These are phyloP conservation scores for Dascillus cervinus DNA, from an alignment of 2,888 invertebrate species.

Conservation along the genomic window DNA sequence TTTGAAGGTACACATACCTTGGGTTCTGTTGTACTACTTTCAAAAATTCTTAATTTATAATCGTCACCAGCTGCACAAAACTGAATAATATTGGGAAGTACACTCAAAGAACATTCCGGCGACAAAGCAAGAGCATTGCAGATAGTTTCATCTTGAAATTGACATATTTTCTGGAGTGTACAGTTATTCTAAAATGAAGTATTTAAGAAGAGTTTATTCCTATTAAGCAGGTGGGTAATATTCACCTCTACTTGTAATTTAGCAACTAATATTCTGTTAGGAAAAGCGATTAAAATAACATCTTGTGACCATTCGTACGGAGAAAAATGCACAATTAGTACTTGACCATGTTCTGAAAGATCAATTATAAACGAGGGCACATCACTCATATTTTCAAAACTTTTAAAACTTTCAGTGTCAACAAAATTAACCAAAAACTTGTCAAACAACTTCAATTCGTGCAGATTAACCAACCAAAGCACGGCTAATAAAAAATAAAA, in stretches of 20 bases:
- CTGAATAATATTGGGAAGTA: conserved; percentile 50
- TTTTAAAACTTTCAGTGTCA: too few species aligned
- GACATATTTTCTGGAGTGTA: too few species aligned
- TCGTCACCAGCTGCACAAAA: conserved; percentile 51
- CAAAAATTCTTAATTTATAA: conserved; percentile 49
- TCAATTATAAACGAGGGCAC: conserved; percentile 42
- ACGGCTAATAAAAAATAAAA: too few species aligned
- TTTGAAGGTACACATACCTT: conserved; percentile 34
- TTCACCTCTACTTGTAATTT: conserved; percentile 51
- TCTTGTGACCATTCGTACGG: conserved; percentile 59
- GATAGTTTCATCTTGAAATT: too few species aligned
- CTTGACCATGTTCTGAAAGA: conserved; percentile 45
- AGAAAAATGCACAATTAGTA: conserved; percentile 52
- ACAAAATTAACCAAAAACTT: too few species aligned
- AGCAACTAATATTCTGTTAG: conserved; percentile 50
- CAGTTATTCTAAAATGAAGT: too few species aligned
- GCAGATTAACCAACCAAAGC: too few species aligned
- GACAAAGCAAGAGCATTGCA: conserved; percentile 53
- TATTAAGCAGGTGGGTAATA: too few species aligned
- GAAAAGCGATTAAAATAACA: conserved; percentile 52
- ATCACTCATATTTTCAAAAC: too few species aligned
- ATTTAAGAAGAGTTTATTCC: too few species aligned
- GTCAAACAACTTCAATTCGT: too few species aligned
- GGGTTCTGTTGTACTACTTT: conserved; percentile 47
- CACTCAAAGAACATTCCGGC: conserved; percentile 53